Conservation (phyloP, 2,113 vertebrate species). For the Asarcornis scutulata region DNA sequence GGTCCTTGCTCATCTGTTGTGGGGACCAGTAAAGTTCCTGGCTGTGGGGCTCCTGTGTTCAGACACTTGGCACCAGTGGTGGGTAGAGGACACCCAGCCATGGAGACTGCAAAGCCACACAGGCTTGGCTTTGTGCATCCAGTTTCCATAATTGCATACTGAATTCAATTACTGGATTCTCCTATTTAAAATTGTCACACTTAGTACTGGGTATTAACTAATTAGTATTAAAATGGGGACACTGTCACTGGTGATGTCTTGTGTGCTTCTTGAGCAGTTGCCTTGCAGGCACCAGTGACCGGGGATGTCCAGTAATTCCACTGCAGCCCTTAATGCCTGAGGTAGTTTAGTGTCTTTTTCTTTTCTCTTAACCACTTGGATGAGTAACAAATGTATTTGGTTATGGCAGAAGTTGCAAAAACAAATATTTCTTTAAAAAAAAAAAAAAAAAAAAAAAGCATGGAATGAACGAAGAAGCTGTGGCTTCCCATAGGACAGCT, state of each 20-base stretch:
- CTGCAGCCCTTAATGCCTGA: neutral
- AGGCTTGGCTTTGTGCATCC: neutral
- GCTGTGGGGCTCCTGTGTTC: neutral
- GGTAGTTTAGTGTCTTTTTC: neutral
- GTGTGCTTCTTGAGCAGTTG: neutral
- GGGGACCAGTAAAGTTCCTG: neutral
- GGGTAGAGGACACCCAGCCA: neutral
- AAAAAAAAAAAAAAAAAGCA: neutral
- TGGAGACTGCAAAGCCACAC: neutral
- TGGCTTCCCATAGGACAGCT: neutral
- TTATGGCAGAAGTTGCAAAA: neutral
- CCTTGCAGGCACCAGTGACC: rapidly evolving
- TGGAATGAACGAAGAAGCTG: neutral
- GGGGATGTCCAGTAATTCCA: neutral
- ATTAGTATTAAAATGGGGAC: no score
- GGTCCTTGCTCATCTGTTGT: rapidly evolving
- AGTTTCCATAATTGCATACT: rapidly evolving
- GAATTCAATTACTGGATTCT: neutral
- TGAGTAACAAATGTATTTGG: neutral
- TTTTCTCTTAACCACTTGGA: neutral
- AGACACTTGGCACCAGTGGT: neutral
- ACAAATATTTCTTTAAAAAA: neutral
- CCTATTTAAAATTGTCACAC: rapidly evolving
- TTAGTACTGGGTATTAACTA: neutral
- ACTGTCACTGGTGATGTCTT: neutral